Evolutionary conservation across 2,888 invertebrate species (phyloP), one percentile per base, ranked within the genome.

Genomic region (Eilema griseolum): DNA sequence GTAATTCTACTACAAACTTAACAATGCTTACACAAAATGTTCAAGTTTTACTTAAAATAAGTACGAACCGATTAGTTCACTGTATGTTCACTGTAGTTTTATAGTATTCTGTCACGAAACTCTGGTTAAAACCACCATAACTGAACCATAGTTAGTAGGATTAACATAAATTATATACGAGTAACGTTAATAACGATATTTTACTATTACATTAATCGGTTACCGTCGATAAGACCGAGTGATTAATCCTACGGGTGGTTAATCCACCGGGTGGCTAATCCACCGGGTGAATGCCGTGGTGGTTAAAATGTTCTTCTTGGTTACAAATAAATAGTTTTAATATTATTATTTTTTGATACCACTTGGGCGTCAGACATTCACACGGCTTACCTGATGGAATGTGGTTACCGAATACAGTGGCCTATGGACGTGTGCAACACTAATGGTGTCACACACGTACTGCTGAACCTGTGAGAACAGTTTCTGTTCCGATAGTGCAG

Each of bases 101-200:
- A 81, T 81, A 63, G 74, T 70, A 11, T 60, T 28, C 67, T 24
- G 72, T 66, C 81, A 81, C 81, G 81, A 78, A 75, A 52, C 24
- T 16, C 81, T 72, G 74, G 78, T 81, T 81, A 80, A 64, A 73
- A 71, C 73, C 76, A 71, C 61, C 72, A 67, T 72, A 69, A 76
- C 69, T 73, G 41, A 72, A 79, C 73, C 70, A 73, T 69, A 73
- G 82, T 80, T 80, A 66, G 26, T n/a, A n/a, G 31, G 61, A 69
- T 72, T 72, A 62, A 66, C 72, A 72, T 72, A 66, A 61, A 67
- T 52, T 66, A 69, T 46, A 68, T 69, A 69, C 31, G 72, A 69
- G 24, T 41, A 10, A 62, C 61, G 66, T 66, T 69, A 62, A 69
- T 69, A 28, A 37, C 26, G 46, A 60, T 67, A 64, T 64, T 69